A percentile compares a stretch with the other conserved stretches of the same genome.
phyloP scores from a whole-genome alignment of 2,113 vertebrate genomes.

The Ophthalmolycus amberensis region DNA sequence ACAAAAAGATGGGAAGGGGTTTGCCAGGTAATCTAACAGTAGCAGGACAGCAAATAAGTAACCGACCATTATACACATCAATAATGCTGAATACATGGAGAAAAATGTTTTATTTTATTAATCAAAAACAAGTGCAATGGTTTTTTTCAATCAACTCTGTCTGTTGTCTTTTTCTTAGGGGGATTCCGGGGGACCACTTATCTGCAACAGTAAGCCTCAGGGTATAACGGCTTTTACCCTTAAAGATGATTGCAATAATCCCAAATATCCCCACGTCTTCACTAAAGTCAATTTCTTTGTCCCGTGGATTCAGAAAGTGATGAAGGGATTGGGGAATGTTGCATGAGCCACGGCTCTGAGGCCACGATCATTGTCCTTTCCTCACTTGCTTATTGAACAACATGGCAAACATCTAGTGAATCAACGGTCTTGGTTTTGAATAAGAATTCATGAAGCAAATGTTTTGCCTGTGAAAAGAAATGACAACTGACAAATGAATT shows the following conservation, averaged over 20 bases:
- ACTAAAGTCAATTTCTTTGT: constrained; percentile 64
- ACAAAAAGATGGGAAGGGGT: constrained; percentile 47
- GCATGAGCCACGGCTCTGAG: background rate
- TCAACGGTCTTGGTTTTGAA: background rate
- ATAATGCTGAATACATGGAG: background rate
- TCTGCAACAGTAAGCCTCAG: constrained; percentile 57
- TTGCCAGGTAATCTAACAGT: constrained; percentile 65
- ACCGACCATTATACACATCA: background rate
- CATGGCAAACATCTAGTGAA: background rate
- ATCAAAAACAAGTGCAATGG: background rate
- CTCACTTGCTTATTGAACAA: background rate
- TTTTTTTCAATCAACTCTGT: background rate
- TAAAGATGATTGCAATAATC: accelerated
- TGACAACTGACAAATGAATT: background rate
- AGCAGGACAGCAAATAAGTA: background rate
- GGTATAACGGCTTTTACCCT: constrained; percentile 44
- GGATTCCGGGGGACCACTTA: constrained; percentile 75
- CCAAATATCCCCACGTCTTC: constrained; percentile 65
- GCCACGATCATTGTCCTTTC: background rate
- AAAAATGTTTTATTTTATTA: background rate
- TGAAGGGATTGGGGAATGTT: constrained; percentile 22
- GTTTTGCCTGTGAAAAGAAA: background rate
- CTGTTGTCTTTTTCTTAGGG: constrained; percentile 51
- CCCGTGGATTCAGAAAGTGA: constrained; percentile 65
- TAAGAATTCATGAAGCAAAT: background rate